These are phyloP conservation scores for Antrozous pallidus DNA, from an alignment of 2,797 vertebrate species.

Conservation along the genomic window DNA sequence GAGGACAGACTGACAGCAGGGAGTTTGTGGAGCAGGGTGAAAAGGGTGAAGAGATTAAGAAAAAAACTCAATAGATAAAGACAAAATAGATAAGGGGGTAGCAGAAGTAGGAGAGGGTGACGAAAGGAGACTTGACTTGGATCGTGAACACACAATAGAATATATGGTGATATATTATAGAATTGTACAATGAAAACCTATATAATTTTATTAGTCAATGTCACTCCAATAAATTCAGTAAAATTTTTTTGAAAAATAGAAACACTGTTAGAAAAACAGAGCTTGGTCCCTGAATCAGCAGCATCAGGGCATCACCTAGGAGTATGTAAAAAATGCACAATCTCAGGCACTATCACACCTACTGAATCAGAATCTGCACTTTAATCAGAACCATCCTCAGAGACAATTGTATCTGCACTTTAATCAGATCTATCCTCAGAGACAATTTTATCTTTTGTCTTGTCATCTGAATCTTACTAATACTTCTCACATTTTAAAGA, in stretches of 20 bases:
- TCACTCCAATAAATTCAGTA: background rate
- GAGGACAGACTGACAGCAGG: background rate
- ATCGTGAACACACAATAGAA: background rate
- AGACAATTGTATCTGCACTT: background rate
- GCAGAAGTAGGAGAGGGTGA: background rate
- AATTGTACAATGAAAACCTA: background rate
- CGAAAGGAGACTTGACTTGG: background rate
- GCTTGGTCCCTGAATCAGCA: background rate
- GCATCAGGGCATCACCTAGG: background rate
- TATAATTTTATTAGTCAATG: background rate
- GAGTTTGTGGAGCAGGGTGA: background rate
- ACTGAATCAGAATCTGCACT: background rate
- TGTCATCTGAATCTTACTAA: background rate
- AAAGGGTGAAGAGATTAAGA: background rate
- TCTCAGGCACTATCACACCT: background rate
- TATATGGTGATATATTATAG: background rate
- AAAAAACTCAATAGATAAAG: background rate
- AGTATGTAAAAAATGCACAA: background rate
- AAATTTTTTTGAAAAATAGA: background rate
- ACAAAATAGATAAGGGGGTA: too few relatives aligned
- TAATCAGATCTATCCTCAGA: background rate
- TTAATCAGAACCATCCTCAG: constrained; percentile 6
- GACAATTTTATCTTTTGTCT: background rate
- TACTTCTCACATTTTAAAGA: background rate
- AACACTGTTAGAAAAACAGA: background rate